phyloP scores from a whole-genome alignment of 1,140 invertebrate species.

The Heliconius hermathena region DNA sequence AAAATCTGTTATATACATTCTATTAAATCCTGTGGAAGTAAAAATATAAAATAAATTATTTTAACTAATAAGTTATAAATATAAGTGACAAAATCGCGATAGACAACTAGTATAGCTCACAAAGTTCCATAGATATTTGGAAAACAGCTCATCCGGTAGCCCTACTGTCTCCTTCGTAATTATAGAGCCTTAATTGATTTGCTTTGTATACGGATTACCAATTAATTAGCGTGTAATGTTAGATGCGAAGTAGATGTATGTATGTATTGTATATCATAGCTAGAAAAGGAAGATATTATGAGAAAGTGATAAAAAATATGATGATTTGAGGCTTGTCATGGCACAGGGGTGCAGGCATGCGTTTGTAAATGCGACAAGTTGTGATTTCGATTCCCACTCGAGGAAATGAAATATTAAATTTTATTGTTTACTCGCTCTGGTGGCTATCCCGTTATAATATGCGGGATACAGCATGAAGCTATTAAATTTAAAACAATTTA shows the following conservation, averaged over 20 bases:
- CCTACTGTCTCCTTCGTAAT: slow-evolving; percentile 56
- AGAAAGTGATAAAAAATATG: neutral
- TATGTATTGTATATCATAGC: neutral
- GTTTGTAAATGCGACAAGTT: neutral
- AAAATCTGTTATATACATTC: no score
- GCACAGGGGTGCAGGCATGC: neutral
- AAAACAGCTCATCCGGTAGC: slow-evolving; percentile 20
- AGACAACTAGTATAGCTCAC: neutral
- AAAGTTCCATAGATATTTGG: neutral
- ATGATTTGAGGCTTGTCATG: neutral
- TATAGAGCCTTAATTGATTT: slow-evolving; percentile 73
- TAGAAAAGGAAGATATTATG: neutral
- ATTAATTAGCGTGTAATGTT: slow-evolving; percentile 73
- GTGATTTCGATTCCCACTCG: neutral
- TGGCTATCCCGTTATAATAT: no score
- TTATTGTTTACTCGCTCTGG: no score
- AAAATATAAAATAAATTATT: no score
- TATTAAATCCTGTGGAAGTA: no score
- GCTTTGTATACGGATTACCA: slow-evolving; percentile 74
- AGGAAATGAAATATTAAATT: neutral
- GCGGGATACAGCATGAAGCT: neutral
- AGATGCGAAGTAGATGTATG: slow-evolving; percentile 37
- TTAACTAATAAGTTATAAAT: no score
- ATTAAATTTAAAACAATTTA: neutral
- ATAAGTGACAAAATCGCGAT: no score